These are phyloP conservation scores for Eubucco bourcierii DNA, from an alignment of 2,113 vertebrate genomes.

Conservation along the genomic window DNA sequence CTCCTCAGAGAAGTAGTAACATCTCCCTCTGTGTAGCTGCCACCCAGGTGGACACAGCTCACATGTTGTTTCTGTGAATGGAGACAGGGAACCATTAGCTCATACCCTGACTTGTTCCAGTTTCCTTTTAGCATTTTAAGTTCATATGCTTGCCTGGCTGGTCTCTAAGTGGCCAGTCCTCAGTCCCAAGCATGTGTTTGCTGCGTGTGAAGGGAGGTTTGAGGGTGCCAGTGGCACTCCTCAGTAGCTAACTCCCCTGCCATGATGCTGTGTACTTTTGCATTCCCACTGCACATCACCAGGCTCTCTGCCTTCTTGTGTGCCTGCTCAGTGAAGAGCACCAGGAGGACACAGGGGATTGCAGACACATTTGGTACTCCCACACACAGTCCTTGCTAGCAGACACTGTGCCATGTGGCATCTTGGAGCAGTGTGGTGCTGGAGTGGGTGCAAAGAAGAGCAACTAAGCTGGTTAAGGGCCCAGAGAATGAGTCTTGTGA, in stretches of 20 bases:
- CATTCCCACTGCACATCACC: background rate
- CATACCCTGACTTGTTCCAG: accelerated
- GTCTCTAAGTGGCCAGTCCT: background rate
- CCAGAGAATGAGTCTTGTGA: too few species aligned
- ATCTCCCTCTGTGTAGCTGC: slow-evolving; percentile 33
- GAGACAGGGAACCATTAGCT: background rate
- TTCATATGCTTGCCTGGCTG: background rate
- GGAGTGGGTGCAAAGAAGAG: too few species aligned
- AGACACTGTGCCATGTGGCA: accelerated
- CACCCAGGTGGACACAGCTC: slow-evolving; percentile 43
- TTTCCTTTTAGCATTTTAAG: background rate
- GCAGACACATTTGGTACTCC: background rate
- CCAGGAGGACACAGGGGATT: background rate
- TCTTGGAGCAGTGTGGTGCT: too few species aligned
- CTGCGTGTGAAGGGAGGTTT: background rate
- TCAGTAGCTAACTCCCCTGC: background rate
- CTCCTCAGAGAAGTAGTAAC: slow-evolving; percentile 47
- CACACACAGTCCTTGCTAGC: background rate
- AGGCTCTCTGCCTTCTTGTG: background rate
- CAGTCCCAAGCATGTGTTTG: background rate
- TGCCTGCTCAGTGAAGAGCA: accelerated
- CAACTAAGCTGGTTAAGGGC: too few species aligned
- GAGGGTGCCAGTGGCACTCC: background rate
- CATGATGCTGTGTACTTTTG: background rate
- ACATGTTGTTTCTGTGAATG: background rate